Evolutionary conservation across 2,113 vertebrate species (phyloP), one percentile per base, ranked within the genome.

Genomic region (Andinoacara biseriatus): DNA sequence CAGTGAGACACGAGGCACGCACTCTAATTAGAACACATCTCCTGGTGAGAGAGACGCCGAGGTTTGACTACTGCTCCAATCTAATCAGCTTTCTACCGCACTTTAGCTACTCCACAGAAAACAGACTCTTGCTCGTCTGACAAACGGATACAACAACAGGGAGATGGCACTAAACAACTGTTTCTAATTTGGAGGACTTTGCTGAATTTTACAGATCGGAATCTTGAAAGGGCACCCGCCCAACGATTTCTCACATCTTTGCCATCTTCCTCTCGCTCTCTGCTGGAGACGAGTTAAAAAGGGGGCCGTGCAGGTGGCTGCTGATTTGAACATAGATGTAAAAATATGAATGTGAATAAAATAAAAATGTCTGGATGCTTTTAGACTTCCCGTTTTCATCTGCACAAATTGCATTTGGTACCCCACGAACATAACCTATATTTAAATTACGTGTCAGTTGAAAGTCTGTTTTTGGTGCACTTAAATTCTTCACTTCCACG

Each of bases 1-100:
- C 89, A 80, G 84, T 43, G 74, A 91, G 93, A 89, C 82, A 46
- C 6, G 80, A 91, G 84, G 84, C 90, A 81, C 63, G 24, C 46
- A 82, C 85, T 87, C 91, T 93, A 93, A 95, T 95, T 95, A 95
- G 88, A 91, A 90, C 83, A 74, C 90, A 87, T 93, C 93, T 94
- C 94, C 93, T 38, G 86, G 89, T 89, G 87, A 78, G 90, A 90
- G 85, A 90, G 84, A 86, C 29, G 63, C 87, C 10, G 85, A 84
- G 83, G 76, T 86, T 88, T 90, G 87, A 90, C 90, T 85, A 58
- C 63, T 86, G 46, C 82, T 87, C 77, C 84, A 62, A 62, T 90
- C 81, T 88, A 86, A 93, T 94, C 90, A 92, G 85, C 65, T 86
- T 75, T 81, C 84, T 52, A 82, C 84, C 90, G 86, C 87, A 80